Base-by-base conservation (phyloP, 2,797 vertebrate species). In the Gymnodraco acuticeps region DNA sequence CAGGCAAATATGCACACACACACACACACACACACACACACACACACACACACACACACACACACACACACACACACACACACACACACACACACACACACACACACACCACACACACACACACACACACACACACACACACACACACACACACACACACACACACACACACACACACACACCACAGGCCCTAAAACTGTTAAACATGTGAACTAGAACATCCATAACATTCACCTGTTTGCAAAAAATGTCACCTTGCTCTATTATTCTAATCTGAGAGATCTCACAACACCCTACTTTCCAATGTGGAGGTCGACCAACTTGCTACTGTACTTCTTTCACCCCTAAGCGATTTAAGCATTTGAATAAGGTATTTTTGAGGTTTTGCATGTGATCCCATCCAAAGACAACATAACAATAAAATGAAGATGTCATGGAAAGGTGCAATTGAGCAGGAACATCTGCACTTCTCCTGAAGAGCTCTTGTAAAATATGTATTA, bases 271-370 rank as follows among this genome's bases (percentile, higher is more conserved):
- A 23, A 23, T 23, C 23, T 23, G 31, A 33, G 31, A 33, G 31
- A 33, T 31, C 31, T 33, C 31, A 5, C n/a, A n/a, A n/a, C n/a
- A n/a, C 31, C 5, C 31, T 33, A 33, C 33, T 33, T 45, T 51
- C 55, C 46, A 54, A 71, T 20, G 72, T 52, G 64, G 51, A 71
- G 51, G 47, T 23, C 64, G 42, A 27, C 58, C 71, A 23, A 43
- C 53, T 67, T 80, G 77, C 33, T 62, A 43, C 42, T 48, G 23
- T 23, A 23, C 23, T 23, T 4, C 52, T 73, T 31, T 70, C 69
- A 38, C 16, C 33, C 23, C 33, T n/a, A 10, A 51, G 14, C 20
- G 23, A 20, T 72, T 52, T 5, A 27, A 20, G 3, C 17, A 27
- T 55, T 16, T 27, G 3, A 59, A 41, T 1, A 4, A 27, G 13